Evolutionary conservation across 1,140 invertebrate genomes (phyloP), one percentile per base, ranked within the genome.

Genomic region (Lepidostoma basale): DNA sequence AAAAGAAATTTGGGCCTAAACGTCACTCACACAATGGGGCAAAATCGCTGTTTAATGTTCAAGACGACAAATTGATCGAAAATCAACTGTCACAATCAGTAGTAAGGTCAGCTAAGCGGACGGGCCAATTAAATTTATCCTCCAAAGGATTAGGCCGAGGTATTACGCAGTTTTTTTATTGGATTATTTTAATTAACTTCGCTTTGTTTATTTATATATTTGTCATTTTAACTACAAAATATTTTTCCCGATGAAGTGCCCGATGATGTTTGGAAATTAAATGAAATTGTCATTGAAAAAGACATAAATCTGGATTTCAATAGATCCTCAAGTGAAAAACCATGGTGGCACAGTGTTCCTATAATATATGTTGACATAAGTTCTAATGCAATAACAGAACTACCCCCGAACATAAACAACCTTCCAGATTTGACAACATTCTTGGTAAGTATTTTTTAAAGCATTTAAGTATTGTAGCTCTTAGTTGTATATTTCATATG

Each of bases 261-360:
- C 64, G 85, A 89, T 42, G 86, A 86, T 79, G 86, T 96, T 30
- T 96, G 92, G 88, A 87, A 85, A 72, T 88, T 96, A 72, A 91
- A 96, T 76, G 86, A 91, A 70, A 82, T 91, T 69, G 84, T 88
- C 76, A 26, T 70, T 70, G 84, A 87, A 75, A 81, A 90, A 80
- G 82, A 89, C 76, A 75, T 89, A 74, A 82, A 87, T 25, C 81
- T 91, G 6, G 89, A 92, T 75, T 88, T 90, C 70, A 84, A 88
- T 68, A 77, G 79, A 20, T 78, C 79, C 12, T 87, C 90, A 39
- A 85, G 86, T 30, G 82, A 85, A 40, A 85, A 87, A 63, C 85
- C 87, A 45, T 97, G 94, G 94, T 96, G 94, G 94, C 92, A 93
- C 77, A 87, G 90, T 74, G 88, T 90, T 69, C 87, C 90, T 1